Evolutionary conservation across 2,797 vertebrate genomes (phyloP).

Genomic region (Gambusia yucatana): DNA sequence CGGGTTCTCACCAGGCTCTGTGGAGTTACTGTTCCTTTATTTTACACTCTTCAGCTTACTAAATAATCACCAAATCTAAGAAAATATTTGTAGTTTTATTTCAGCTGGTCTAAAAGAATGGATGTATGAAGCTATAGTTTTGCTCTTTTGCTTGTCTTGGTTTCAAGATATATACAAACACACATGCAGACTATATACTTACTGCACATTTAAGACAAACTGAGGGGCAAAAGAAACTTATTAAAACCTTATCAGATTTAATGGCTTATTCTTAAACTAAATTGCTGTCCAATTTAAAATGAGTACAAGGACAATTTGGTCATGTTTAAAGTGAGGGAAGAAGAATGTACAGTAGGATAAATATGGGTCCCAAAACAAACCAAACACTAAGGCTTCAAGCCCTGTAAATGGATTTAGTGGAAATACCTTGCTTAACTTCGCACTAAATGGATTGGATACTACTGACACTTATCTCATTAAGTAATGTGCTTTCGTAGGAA

Average conservation of each 20-base stretch:
- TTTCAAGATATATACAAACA: not conserved
- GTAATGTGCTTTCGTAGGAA: conserved; percentile 9
- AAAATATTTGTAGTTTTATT: not conserved
- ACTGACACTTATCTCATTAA: conserved; percentile 65
- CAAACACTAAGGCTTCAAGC: not conserved
- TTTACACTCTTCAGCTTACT: not conserved
- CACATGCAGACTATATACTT: not conserved
- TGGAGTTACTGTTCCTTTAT: not conserved
- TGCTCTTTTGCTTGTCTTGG: not conserved
- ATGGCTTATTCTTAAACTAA: not conserved
- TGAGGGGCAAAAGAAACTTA: not conserved
- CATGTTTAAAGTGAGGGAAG: not conserved
- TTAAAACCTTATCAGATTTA: not conserved
- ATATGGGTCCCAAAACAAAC: not conserved
- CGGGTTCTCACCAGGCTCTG: not conserved
- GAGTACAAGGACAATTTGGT: not conserved
- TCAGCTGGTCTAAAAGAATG: not conserved
- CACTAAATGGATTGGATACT: conserved; percentile 21
- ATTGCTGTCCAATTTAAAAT: not conserved
- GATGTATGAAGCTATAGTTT: not conserved
- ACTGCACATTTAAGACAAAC: not conserved
- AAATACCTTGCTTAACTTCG: not conserved
- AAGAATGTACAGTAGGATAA: not conserved
- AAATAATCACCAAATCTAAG: not conserved
- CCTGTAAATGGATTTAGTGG: not conserved